Evolutionary conservation across 2,888 invertebrate genomes (phyloP).

Genomic region (Sphecodes monilicornis): DNA sequence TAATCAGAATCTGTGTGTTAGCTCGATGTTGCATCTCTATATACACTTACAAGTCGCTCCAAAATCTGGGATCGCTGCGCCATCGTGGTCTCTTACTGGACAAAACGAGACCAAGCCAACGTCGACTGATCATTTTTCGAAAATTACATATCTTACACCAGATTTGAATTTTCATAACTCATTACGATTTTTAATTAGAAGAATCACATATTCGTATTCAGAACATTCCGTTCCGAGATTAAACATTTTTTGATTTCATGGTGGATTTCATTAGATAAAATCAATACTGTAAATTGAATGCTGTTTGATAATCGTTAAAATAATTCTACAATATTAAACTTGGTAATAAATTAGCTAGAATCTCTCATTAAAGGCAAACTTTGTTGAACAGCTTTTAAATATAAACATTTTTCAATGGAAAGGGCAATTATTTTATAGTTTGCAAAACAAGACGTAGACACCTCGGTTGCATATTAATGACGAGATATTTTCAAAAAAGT

Average conservation of each 20-base stretch:
- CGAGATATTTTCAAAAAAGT: background rate
- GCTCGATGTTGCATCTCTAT: constrained; percentile 75
- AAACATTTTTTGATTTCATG: background rate
- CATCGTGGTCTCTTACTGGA: too few relatives aligned
- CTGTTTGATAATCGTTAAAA: background rate
- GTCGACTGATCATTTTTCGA: background rate
- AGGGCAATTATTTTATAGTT: background rate
- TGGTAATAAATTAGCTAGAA: too few relatives aligned
- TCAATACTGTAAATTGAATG: too few relatives aligned
- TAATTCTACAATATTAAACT: background rate
- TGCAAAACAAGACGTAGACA: background rate
- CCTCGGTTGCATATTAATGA: too few relatives aligned
- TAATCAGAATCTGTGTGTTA: constrained; percentile 67
- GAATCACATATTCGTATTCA: background rate
- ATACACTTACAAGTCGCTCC: constrained; percentile 1
- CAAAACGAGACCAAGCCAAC: background rate
- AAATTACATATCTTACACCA: background rate
- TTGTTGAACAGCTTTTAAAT: background rate
- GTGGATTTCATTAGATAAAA: too few relatives aligned
- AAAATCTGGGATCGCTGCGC: constrained; percentile 5
- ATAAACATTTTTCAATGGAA: background rate
- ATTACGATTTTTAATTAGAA: background rate
- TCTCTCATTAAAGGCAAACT: background rate
- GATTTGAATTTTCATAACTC: background rate
- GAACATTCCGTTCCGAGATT: background rate